A percentile compares a stretch with the other conserved stretches of the same genome.
These are phyloP conservation scores for Potorous gilbertii DNA, from an alignment of 2,797 vertebrate species.

Conservation along the genomic window DNA sequence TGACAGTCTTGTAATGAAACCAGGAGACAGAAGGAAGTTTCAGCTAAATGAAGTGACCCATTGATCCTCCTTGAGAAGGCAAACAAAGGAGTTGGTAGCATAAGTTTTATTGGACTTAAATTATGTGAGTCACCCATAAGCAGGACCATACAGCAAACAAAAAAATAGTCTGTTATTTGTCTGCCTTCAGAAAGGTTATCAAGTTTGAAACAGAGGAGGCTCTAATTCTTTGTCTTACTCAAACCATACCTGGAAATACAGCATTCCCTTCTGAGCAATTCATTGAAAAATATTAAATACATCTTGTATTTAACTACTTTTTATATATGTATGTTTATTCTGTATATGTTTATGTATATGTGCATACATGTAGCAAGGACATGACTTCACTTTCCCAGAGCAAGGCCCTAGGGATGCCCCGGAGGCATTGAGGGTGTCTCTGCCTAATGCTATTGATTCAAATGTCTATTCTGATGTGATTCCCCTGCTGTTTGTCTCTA, in stretches of 20 bases:
- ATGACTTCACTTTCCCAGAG: too few relatives aligned
- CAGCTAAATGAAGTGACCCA: not conserved
- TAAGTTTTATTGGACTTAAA: not conserved
- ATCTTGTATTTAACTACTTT: not conserved
- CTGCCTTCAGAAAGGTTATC: not conserved
- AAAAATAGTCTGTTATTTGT: not conserved
- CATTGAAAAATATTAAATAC: not conserved
- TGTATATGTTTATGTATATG: too few relatives aligned
- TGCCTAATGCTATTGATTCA: too few relatives aligned
- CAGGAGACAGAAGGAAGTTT: not conserved
- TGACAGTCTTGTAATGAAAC: not conserved
- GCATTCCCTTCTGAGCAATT: not conserved
- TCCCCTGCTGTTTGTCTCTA: too few relatives aligned
- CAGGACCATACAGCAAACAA: not conserved
- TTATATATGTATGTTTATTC: too few relatives aligned
- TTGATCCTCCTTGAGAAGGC: not conserved
- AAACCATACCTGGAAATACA: not conserved
- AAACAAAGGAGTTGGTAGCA: not conserved
- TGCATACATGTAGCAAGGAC: too few relatives aligned
- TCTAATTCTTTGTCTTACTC: not conserved
- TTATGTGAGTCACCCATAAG: not conserved
- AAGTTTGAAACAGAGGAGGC: not conserved
- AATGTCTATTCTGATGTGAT: too few relatives aligned
- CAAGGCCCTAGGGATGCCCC: too few relatives aligned
- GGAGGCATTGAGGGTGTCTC: too few relatives aligned